These are phyloP conservation scores for Pollimyrus isidori DNA, from an alignment of 2,113 vertebrate species.

Conservation along the genomic window DNA sequence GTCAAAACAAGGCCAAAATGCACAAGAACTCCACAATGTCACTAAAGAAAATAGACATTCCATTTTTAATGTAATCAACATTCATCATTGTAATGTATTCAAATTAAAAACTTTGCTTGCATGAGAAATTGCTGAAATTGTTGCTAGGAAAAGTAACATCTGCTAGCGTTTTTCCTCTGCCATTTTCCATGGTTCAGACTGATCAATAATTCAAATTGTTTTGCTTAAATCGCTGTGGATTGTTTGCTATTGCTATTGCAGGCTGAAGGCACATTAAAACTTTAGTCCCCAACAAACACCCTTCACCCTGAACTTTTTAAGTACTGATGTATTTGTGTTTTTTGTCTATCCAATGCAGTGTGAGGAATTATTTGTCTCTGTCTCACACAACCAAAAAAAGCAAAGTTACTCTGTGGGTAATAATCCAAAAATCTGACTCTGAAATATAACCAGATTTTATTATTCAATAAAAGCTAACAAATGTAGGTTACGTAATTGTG, in stretches of 20 bases:
- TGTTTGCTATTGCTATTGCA: background rate
- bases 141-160: background rate
- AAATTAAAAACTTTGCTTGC: background rate
- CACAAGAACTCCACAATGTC: background rate
- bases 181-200: background rate
- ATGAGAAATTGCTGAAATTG: background rate
- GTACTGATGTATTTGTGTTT: background rate
- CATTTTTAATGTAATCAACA: background rate
- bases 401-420: background rate
- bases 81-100: background rate
- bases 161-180: background rate
- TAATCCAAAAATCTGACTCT: background rate
- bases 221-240: background rate
- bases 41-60: background rate
- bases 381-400: background rate
- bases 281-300: background rate
- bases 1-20: background rate
- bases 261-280: background rate
- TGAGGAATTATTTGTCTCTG: background rate
- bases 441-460: background rate
- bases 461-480: constrained; percentile 1
- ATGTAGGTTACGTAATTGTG: constrained; percentile 1
- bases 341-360: background rate
- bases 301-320: background rate
- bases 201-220: background rate